Base-by-base conservation (phyloP, 2,888 invertebrate species). In the Agonopterix alstromeriana region DNA sequence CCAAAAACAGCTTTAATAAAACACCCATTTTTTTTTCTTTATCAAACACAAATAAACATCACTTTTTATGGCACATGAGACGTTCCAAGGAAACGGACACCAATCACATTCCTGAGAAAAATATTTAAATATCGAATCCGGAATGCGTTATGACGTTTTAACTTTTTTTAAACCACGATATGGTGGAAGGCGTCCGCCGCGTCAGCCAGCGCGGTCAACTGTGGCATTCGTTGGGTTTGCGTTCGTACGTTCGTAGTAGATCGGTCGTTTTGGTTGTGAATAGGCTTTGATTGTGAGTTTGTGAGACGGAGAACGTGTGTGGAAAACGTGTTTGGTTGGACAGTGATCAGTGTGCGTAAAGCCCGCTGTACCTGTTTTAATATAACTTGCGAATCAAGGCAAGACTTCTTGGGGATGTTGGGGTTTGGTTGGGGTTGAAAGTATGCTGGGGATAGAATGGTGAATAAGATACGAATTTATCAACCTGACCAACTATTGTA, bases 251-350 rank as follows among this genome's bases (percentile, higher is more conserved):
- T 58, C 52, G 55, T 53, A 50, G 58, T 49, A 48, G 57, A 54
- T 58, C 53, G 50, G 55, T 45, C 58, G 55, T 57, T 63, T 58
- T 48, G 52, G 36, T 48, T 43, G 44, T 48, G 47, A 47, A 47
- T 50, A 80, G 77, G 70, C 73, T 74, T 73, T 76, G 80, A 78
- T 83, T 83, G 82, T 83, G 77, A 14, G 80, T 77, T 83, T 83
- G 82, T 27, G 27, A 76, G 77, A 77, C 77, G 71, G 73, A 68
- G 77, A 75, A 64, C 75, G 77, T 77, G 70, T 76, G 75, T 77
- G 67, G 67, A 75, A 77, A 84, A 81, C 84, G 73, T 84, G 84
- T 83, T 85, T 83, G 69, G 77, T 85, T 83, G 68, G 77, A 70
- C 68, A 73, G 63, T 60, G 56, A 54, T 54, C 55, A 17, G 48